Evolutionary conservation across 1,140 invertebrate species (phyloP).

Genomic region (Caenorhabditis briggsae): DNA sequence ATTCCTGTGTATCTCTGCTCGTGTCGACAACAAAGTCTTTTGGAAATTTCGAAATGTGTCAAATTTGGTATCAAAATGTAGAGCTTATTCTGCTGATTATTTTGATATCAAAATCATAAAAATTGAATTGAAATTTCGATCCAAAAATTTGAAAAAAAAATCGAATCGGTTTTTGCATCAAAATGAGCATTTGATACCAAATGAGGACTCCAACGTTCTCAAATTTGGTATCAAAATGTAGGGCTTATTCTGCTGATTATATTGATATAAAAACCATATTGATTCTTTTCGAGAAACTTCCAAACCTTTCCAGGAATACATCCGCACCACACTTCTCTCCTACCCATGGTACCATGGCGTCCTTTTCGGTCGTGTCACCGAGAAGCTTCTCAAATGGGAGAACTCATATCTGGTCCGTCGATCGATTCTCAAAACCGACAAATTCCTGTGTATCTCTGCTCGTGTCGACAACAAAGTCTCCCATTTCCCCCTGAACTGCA

Average conservation of each 20-base stretch:
- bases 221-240: neutral
- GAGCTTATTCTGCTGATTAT: too few relatives aligned
- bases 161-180: too few relatives aligned
- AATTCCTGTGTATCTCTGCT: neutral
- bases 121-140: too few relatives aligned
- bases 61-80: too few relatives aligned
- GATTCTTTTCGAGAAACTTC: too few relatives aligned
- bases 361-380: neutral
- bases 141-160: too few relatives aligned
- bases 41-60: too few relatives aligned
- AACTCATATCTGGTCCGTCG: neutral
- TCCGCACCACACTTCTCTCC: neutral
- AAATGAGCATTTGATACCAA: too few relatives aligned
- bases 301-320: constrained; percentile 46
- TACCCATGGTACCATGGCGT: constrained; percentile 3
- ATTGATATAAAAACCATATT: neutral
- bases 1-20: too few relatives aligned
- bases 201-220: neutral
- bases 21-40: too few relatives aligned
- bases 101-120: too few relatives aligned
- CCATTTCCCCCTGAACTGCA: neutral
- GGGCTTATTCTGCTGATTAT: neutral
- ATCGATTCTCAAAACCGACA: neutral
- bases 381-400: constrained; percentile 23
- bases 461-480: neutral